Evolutionary conservation across 2,888 invertebrate genomes (phyloP).

Genomic region (Molorchus minor): DNA sequence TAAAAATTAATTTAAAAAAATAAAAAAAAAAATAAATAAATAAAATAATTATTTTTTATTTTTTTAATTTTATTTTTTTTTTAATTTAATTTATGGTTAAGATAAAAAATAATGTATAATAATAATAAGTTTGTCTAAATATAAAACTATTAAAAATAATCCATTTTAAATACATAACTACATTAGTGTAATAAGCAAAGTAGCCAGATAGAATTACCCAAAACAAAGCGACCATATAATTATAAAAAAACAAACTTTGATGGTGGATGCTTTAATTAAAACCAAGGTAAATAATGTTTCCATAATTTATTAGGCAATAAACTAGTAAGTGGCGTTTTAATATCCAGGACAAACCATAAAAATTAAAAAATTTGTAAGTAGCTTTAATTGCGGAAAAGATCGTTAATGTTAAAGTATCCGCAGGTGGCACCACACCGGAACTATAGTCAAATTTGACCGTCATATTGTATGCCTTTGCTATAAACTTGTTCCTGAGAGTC

Average conservation of each 20-base stretch:
- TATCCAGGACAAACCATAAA: slow-evolving; percentile 20
- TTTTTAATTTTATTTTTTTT: too few relatives aligned
- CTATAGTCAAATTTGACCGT: slow-evolving; percentile 15
- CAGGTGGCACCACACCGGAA: slow-evolving; percentile 23
- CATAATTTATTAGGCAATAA: slow-evolving; percentile 25
- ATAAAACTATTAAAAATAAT: too few relatives aligned
- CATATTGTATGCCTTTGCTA: slow-evolving; percentile 18
- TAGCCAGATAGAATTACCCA: too few relatives aligned
- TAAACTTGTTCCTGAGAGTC: slow-evolving; percentile 13
- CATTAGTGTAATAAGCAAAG: neutral
- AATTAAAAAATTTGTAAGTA: slow-evolving; percentile 19
- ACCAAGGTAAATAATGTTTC: slow-evolving; percentile 12
- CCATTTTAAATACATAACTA: neutral
- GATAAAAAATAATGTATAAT: too few relatives aligned
- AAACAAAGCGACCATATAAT: too few relatives aligned
- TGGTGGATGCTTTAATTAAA: slow-evolving; percentile 14
- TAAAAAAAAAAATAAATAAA: too few relatives aligned
- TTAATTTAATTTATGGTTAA: too few relatives aligned
- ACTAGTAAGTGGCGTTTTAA: slow-evolving; percentile 15
- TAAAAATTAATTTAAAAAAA: too few relatives aligned
- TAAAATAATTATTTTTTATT: too few relatives aligned
- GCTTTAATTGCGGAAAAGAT: slow-evolving; percentile 19
- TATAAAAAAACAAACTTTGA: slow-evolving; percentile 15
- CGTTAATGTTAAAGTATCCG: slow-evolving; percentile 16
- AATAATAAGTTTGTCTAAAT: too few relatives aligned